phyloP scores from a whole-genome alignment of 2,797 vertebrate genomes.

The Pantherophis vulpinus region DNA sequence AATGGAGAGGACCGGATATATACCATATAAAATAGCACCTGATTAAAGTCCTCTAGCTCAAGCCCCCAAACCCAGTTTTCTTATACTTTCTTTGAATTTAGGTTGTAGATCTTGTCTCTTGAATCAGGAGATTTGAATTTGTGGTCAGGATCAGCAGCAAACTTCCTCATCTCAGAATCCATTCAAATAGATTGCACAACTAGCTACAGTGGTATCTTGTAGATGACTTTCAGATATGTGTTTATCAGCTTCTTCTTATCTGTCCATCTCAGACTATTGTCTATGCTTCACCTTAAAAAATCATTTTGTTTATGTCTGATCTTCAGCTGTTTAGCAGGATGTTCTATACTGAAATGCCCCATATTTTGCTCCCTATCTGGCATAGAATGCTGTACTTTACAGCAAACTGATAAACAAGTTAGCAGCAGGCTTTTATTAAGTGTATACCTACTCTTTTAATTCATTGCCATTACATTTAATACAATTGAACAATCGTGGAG shows the following conservation, averaged over 20 bases:
- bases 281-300: background rate
- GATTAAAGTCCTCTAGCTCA: background rate
- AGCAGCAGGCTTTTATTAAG: background rate
- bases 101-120: background rate
- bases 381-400: background rate
- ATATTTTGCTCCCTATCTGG: background rate
- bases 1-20: background rate
- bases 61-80: background rate
- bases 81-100: background rate
- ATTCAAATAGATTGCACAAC: background rate
- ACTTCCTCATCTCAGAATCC: background rate
- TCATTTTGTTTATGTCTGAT: background rate
- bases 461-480: background rate
- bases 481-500: background rate
- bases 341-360: background rate
- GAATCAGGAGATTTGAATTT: background rate
- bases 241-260: background rate
- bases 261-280: background rate
- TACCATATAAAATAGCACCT: background rate
- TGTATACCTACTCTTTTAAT: background rate
- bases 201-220: background rate
- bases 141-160: background rate
- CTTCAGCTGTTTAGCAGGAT: background rate
- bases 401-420: background rate
- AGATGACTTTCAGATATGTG: background rate